A percentile compares a stretch with the other conserved stretches of the same genome.
phyloP scores from a whole-genome alignment of 2,113 vertebrate species.

The Seriola quinqueradiata region DNA sequence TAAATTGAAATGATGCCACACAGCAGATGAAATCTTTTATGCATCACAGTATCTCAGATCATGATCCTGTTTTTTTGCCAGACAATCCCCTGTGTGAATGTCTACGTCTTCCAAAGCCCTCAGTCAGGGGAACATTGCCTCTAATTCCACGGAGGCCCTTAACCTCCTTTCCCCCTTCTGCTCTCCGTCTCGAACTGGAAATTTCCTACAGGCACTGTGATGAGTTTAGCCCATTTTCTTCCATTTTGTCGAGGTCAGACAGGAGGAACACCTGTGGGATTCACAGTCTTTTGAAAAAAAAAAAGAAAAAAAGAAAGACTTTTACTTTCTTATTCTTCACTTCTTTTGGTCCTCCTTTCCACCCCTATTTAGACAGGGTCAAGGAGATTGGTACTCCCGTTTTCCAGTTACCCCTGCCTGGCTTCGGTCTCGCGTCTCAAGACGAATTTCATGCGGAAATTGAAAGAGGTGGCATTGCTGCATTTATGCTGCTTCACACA shows the following conservation, averaged over 20 bases:
- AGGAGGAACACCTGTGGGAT: conserved; percentile 62
- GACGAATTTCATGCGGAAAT: conserved; percentile 35
- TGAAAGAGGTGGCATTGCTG: conserved; percentile 33
- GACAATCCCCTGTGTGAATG: conserved; percentile 40
- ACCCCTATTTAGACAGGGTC: conserved; percentile 55
- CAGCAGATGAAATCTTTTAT: conserved; percentile 38
- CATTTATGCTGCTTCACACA: conserved; percentile 54
- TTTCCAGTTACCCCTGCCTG: not conserved
- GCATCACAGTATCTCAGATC: conserved; percentile 43
- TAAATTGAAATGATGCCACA: conserved; percentile 23
- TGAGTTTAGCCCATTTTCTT: conserved; percentile 67
- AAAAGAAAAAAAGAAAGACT: not conserved
- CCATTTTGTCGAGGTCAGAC: conserved; percentile 66
- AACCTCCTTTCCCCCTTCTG: conserved; percentile 49
- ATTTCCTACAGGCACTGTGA: conserved; percentile 47
- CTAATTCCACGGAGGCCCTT: conserved; percentile 49
- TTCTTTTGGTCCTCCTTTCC: conserved; percentile 29
- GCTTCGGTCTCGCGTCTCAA: conserved; percentile 10
- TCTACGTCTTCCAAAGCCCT: conserved; percentile 27
- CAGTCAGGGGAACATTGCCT: conserved; percentile 38
- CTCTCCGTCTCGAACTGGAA: conserved; percentile 47
- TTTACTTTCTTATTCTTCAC: conserved; percentile 41
- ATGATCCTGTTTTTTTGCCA: conserved; percentile 22
- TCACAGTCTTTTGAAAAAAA: conserved; percentile 33
- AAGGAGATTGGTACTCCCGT: conserved; percentile 32